Conservation (phyloP, 2,113 vertebrate genomes). For the Eleginops maclovinus region DNA sequence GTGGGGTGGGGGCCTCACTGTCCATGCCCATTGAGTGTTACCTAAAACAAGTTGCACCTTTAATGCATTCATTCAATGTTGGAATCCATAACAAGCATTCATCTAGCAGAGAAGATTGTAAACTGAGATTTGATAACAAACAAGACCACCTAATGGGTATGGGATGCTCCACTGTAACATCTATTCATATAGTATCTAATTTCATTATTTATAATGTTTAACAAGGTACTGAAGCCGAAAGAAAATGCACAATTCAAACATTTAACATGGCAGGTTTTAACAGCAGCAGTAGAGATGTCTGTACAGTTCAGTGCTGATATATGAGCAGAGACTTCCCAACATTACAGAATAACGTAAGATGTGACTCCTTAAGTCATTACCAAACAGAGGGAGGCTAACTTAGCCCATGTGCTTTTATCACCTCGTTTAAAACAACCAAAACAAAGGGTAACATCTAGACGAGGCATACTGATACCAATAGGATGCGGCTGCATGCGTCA, state of each 20-base stretch:
- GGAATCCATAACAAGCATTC: neutral
- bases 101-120: neutral
- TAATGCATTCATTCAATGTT: constrained; percentile 28
- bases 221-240: constrained; percentile 8
- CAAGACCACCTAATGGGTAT: constrained; percentile 18
- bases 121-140: constrained; percentile 13
- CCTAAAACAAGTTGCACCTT: constrained; percentile 1
- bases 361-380: neutral
- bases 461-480: neutral
- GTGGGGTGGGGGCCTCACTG: neutral
- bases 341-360: neutral
- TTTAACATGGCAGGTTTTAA: constrained; percentile 2
- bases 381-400: constrained; percentile 2
- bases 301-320: constrained; percentile 11
- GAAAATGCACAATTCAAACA: constrained; percentile 1
- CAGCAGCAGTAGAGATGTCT: constrained; percentile 10
- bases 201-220: constrained; percentile 7
- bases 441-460: neutral
- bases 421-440: neutral
- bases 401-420: neutral
- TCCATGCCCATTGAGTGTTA: neutral
- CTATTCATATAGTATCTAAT: constrained; percentile 1
- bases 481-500: neutral
- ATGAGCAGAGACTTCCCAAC: constrained; percentile 4
- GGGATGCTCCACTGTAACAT: constrained; percentile 15